Evolutionary conservation across 2,113 vertebrate species (phyloP).

Genomic region (Amblyornis subalaris): DNA sequence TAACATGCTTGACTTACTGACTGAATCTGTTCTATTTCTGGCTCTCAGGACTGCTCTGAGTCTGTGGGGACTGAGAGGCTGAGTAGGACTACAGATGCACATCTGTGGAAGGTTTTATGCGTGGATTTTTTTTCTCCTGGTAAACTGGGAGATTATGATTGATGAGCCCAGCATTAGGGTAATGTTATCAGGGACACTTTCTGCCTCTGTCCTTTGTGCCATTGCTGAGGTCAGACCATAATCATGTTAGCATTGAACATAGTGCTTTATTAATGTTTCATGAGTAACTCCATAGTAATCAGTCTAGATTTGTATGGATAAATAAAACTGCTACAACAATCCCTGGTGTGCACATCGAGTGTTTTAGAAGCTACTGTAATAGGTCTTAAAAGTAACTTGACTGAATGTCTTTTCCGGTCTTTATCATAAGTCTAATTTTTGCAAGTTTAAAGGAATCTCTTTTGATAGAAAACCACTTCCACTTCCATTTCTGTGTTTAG

Average conservation of each 20-base stretch:
- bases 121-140: conserved; percentile 3
- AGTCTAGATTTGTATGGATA: conserved; percentile 53
- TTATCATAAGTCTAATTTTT: conserved; percentile 42
- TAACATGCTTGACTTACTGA: conserved; percentile 63
- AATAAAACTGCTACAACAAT: conserved; percentile 59
- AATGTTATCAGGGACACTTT: conserved; percentile 84
- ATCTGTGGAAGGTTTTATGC: conserved; percentile 65
- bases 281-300: conserved; percentile 75
- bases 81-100: conserved; percentile 69
- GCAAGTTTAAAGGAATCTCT: background rate
- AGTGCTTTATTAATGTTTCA: conserved; percentile 85
- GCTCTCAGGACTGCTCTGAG: conserved; percentile 40
- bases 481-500: background rate
- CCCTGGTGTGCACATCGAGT: conserved; percentile 17
- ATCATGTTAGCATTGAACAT: conserved; percentile 83
- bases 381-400: conserved; percentile 16
- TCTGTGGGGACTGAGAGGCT: conserved; percentile 59
- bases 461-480: background rate
- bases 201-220: conserved; percentile 79
- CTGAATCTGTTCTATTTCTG: conserved; percentile 70
- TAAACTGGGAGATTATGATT: conserved; percentile 82
- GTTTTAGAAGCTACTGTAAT: conserved; percentile 25
- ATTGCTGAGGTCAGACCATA: conserved; percentile 79
- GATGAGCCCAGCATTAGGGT: conserved; percentile 84
- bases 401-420: background rate